A percentile compares a stretch with the other conserved stretches of the same genome.
Evolutionary conservation across 1,140 invertebrate species (phyloP).

Genomic region (Drosophila pectinifera): DNA sequence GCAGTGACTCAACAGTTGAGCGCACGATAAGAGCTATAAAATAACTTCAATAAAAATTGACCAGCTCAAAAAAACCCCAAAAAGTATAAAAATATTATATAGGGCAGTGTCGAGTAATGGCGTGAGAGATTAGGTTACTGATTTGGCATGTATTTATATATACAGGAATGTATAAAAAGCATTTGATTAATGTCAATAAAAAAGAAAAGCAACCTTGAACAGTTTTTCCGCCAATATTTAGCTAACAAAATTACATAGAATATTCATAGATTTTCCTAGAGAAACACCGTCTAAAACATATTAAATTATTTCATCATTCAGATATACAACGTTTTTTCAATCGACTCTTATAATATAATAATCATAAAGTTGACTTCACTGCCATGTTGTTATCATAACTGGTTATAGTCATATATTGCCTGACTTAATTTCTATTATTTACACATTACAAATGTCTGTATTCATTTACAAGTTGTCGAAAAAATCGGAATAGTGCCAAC

Average conservation of each 20-base stretch:
- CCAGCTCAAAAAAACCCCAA: slow-evolving; percentile 6
- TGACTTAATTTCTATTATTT: slow-evolving; percentile 11
- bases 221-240: not conserved
- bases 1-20: slow-evolving; percentile 67
- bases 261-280: not conserved
- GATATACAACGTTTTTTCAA: too few relatives aligned
- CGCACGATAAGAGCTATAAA: slow-evolving; percentile 59
- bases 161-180: not conserved
- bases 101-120: slow-evolving; percentile 12
- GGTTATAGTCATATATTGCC: slow-evolving; percentile 16
- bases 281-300: not conserved
- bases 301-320: slow-evolving; percentile 8
- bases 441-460: slow-evolving; percentile 29
- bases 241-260: not conserved
- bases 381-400: slow-evolving; percentile 33
- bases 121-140: slow-evolving; percentile 18
- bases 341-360: not conserved
- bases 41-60: slow-evolving; percentile 15
- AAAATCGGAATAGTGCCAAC: slow-evolving; percentile 18
- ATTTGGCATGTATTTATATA: not conserved
- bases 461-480: slow-evolving; percentile 32
- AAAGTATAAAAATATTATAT: slow-evolving; percentile 37
- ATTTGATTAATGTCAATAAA: not conserved
- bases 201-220: not conserved
- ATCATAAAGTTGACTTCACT: slow-evolving; percentile 2